Base-by-base conservation (phyloP, 2,888 invertebrate species). In the Pachydiplax longipennis region DNA sequence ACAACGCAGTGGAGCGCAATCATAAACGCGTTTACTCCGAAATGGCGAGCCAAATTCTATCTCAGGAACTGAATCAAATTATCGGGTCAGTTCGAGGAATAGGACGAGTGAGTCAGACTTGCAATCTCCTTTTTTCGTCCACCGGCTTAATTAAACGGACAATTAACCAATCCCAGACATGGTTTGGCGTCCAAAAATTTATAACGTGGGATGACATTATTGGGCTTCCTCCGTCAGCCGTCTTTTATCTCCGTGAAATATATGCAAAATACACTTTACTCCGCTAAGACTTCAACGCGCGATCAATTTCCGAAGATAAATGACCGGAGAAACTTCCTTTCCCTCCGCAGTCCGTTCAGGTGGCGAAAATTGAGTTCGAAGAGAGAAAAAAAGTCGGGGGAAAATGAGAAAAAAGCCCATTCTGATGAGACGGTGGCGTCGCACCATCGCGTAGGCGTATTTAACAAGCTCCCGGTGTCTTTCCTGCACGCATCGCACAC, bases 361-460 rank as follows among this genome's bases (percentile, higher is more conserved):
- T 73, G 73, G 73, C 73, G 73, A 73, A 73, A 73, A 73, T 73
- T 73, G 73, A 73, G 73, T 73, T 73, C 73, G 73, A 73, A n/a
- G 73, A 31, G 31, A 73, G 13, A 73, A 73, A 73, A n/a, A 73
- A 31, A 73, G 22, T 22, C 22, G 8, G 10, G 0, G 73, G 31
- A 73, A 73, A 25, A 73, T 31, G 73, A 25, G 73, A 73, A 73
- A 73, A 73, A 73, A 12, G 73, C 25, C 37, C 25, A 13, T 73
- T 73, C 73, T 73, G 73, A 73, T 73, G 73, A 73, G 73, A 73
- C 31, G 31, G 61, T n/a, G 61, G 61, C 61, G 61, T 18, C 61
- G 61, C 18, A 18, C 65, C 10, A 25, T 1, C n/a, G 73, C 73
- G 73, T 73, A 22, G 73, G 73, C 73, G 73, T 73, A 25, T 53